Conservation (phyloP, 2,888 invertebrate genomes). For the Malachius bipustulatus region DNA sequence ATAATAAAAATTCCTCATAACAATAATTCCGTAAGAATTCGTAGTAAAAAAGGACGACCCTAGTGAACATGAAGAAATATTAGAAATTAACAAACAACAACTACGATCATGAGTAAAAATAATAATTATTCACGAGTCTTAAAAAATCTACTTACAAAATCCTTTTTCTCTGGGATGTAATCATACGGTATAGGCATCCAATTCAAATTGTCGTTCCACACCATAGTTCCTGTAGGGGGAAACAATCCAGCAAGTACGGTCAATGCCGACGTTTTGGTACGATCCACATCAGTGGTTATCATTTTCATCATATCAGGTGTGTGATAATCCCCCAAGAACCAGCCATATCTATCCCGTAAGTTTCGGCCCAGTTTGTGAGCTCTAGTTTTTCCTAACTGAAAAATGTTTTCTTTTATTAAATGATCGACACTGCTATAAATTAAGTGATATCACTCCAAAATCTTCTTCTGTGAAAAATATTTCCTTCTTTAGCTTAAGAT, state of each 20-base stretch:
- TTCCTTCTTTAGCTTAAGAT: no score
- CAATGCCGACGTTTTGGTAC: slow-evolving; percentile 63
- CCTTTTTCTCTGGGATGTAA: slow-evolving; percentile 14
- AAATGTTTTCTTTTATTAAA: no score
- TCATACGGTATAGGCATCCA: slow-evolving; percentile 51
- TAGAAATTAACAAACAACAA: no score
- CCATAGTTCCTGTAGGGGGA: slow-evolving; percentile 42
- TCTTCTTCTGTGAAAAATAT: no score
- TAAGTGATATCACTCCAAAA: no score
- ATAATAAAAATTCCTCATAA: no score
- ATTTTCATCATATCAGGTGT: slow-evolving; percentile 37
- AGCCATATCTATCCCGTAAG: slow-evolving; percentile 33
- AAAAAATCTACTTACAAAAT: slow-evolving; percentile 11
- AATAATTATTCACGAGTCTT: no score
- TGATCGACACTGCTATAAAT: no score
- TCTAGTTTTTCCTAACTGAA: slow-evolving; percentile 35
- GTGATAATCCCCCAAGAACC: slow-evolving; percentile 35
- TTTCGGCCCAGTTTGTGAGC: slow-evolving; percentile 35
- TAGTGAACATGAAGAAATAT: no score
- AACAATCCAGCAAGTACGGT: slow-evolving; percentile 57
- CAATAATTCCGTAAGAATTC: no score
- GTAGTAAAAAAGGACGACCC: no score
- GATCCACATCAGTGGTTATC: slow-evolving; percentile 55
- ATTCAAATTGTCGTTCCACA: slow-evolving; percentile 37
- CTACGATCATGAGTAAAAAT: no score